phyloP scores from a whole-genome alignment of 2,797 vertebrate species.

The Melanotaenia boesemani region DNA sequence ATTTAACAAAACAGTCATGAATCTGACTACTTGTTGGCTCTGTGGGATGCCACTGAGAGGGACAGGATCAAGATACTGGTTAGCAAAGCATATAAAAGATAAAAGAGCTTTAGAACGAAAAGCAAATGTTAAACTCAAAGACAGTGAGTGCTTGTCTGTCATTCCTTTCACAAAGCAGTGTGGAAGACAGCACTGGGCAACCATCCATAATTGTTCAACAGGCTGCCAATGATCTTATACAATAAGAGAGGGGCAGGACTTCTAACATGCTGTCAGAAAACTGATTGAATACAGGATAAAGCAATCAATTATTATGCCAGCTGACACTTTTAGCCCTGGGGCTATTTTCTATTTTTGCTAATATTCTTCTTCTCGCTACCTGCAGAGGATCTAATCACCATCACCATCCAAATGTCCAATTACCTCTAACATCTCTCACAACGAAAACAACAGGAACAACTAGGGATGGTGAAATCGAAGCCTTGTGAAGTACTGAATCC shows the following conservation, averaged over 20 bases:
- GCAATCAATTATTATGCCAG: slow-evolving; percentile 8
- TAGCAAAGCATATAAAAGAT: not conserved
- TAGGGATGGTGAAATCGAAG: too few species aligned
- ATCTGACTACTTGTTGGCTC: not conserved
- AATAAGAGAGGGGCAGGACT: not conserved
- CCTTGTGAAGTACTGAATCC: too few species aligned
- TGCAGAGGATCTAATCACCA: slow-evolving; percentile 12
- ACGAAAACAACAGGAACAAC: slow-evolving; percentile 1
- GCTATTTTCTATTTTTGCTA: not conserved
- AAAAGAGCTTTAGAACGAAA: not conserved
- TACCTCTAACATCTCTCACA: not conserved
- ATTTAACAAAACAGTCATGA: not conserved
- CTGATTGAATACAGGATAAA: slow-evolving; percentile 6
- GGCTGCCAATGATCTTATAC: not conserved
- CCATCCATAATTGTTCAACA: not conserved
- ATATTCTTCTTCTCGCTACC: slow-evolving; percentile 6
- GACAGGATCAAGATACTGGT: not conserved
- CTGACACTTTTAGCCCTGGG: slow-evolving; percentile 6
- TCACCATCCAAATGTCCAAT: slow-evolving; percentile 5
- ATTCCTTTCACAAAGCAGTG: too few species aligned
- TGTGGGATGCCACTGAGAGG: not conserved
- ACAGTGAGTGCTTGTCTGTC: not conserved
- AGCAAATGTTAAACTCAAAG: not conserved
- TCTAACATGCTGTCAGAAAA: not conserved
- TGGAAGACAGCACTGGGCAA: not conserved